Base-by-base conservation (phyloP, 2,797 vertebrate species). In the Syngnathus acus region DNA sequence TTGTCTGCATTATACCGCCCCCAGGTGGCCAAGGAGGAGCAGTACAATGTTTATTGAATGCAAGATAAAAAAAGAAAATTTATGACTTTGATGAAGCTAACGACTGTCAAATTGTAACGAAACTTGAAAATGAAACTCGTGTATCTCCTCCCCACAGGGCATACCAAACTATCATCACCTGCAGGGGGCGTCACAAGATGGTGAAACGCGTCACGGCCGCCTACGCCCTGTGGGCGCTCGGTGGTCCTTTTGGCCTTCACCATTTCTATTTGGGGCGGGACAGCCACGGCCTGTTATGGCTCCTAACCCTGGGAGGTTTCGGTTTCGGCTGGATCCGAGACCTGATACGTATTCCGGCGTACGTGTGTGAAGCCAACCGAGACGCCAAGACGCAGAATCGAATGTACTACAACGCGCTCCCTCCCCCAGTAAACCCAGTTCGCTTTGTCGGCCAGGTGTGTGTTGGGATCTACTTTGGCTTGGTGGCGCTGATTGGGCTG, bases 201-300 rank as follows among this genome's bases (percentile, higher is more conserved):
- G 85, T 54, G 45, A 92, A 93, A 76, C 75, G 86, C 75, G 71
- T 92, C 14, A 87, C 93, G 19, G 91, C 94, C 70, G 89, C 95
- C 62, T 93, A 95, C 9, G 88, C 69, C 68, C 88, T 97, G 64
- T 96, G 91, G 90, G 90, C 87, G 48, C 14, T 73, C 39, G 90
- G 88, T 67, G 91, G 91, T 9, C 93, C 89, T 6, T 74, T 91
- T 50, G 94, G 95, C 23, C 91, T 98, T 69, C 94, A 97, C 67
- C 96, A 97, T 73, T 59, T 97, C 42, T 97, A 97, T 77, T 84
- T 97, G 77, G 87, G 92, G 65, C 88, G 94, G 77, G 95, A 97
- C 83, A 95, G 90, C 69, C 95, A 97, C n/a, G 94, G 94, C 7
- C 88, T 97, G 67, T 78, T 98, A 21, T 95, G 95, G 94, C 92